phyloP scores from a whole-genome alignment of 2,888 invertebrate genomes.

The Maniola hyperantus region DNA sequence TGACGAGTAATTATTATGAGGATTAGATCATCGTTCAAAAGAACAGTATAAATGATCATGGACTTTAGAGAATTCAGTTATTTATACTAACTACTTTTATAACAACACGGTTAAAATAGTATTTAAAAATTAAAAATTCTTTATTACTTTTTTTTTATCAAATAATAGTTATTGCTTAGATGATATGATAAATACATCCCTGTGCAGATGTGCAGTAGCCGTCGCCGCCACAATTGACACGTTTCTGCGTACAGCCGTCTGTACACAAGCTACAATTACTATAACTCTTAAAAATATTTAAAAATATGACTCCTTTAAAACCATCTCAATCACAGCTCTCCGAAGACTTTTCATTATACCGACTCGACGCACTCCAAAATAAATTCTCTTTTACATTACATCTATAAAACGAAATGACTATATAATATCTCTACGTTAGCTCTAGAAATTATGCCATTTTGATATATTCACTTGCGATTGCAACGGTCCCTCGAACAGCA shows the following conservation, averaged over 20 bases:
- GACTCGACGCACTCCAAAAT: conserved; percentile 78
- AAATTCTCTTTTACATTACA: conserved; percentile 80
- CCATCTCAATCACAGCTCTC: conserved; percentile 82
- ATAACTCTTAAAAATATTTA: conserved; percentile 79
- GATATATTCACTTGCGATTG: conserved; percentile 82
- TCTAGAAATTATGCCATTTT: conserved; percentile 82
- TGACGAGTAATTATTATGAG: conserved; percentile 69
- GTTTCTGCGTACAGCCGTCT: conserved; percentile 12
- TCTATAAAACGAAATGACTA: conserved; percentile 82
- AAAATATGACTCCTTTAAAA: conserved; percentile 82
- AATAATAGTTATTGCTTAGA: conserved; percentile 82
- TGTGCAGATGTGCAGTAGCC: conserved; percentile 52
- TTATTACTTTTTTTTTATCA: conserved; percentile 62
- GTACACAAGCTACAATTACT: conserved; percentile 51
- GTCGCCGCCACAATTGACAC: conserved; percentile 41
- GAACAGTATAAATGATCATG: conserved; percentile 77
- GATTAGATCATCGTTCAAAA: conserved; percentile 73
- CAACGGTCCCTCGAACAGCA: conserved; percentile 82
- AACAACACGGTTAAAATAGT: conserved; percentile 81
- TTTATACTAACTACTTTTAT: conserved; percentile 77
- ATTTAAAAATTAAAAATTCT: conserved; percentile 72
- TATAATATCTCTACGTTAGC: conserved; percentile 79
- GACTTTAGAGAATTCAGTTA: conserved; percentile 78
- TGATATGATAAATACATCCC: conserved; percentile 77
- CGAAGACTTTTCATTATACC: conserved; percentile 79